Conservation (phyloP, 2,888 invertebrate species). For the Cantharis nigra region DNA sequence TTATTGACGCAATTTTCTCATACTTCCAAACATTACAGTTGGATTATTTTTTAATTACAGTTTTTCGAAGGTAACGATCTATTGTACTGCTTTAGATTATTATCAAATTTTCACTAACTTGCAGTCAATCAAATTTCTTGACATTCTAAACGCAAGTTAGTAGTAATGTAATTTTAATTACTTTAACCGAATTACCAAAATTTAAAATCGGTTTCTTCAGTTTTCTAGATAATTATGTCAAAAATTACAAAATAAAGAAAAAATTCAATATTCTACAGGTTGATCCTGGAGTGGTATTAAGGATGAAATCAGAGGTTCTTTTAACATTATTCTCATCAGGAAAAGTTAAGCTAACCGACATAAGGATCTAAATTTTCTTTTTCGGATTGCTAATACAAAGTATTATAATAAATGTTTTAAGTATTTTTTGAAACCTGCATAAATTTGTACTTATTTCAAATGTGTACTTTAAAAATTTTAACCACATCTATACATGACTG, state of each 20-base stretch:
- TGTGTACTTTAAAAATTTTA: neutral
- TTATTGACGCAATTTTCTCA: neutral
- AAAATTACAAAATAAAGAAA: neutral
- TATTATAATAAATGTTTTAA: neutral
- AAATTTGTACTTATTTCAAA: neutral
- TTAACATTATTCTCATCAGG: neutral
- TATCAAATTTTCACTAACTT: neutral
- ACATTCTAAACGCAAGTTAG: neutral
- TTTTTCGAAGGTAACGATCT: neutral
- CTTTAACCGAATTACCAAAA: neutral
- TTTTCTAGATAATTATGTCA: neutral
- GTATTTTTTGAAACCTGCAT: neutral
- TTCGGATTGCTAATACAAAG: neutral
- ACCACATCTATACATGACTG: constrained; percentile 26
- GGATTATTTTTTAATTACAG: neutral
- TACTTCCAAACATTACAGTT: neutral
- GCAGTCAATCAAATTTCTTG: neutral
- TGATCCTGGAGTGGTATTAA: neutral
- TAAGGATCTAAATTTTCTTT: neutral
- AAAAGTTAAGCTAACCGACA: neutral
- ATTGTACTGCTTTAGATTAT: neutral
- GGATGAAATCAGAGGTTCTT: neutral
- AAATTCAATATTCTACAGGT: neutral
- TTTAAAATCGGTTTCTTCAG: neutral
- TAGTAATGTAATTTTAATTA: neutral